Conservation (phyloP, 2,888 invertebrate species). For the Drepana falcataria region DNA sequence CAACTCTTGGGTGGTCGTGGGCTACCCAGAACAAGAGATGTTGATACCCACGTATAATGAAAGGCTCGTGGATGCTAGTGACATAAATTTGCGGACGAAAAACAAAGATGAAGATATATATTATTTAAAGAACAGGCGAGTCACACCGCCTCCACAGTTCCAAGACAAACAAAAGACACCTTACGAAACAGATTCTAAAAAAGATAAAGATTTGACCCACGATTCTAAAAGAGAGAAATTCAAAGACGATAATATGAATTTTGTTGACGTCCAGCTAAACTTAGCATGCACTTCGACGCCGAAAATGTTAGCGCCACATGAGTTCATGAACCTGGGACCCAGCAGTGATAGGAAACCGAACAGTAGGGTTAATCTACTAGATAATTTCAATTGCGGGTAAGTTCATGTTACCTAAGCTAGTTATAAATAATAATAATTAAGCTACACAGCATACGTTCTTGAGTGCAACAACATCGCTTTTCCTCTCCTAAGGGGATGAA, state of each 20-base stretch:
- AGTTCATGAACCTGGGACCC: slow-evolving; percentile 49
- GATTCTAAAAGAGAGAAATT: slow-evolving; percentile 71
- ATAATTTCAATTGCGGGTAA: slow-evolving; percentile 68
- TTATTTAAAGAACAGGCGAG: slow-evolving; percentile 42
- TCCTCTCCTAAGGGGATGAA: too few relatives aligned
- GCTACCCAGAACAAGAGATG: slow-evolving; percentile 61
- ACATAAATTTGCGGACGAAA: slow-evolving; percentile 39
- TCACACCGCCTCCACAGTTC: slow-evolving; percentile 70
- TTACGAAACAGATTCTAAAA: slow-evolving; percentile 52
- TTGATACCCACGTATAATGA: slow-evolving; percentile 68
- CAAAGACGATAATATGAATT: slow-evolving; percentile 61
- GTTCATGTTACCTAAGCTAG: slow-evolving; percentile 15
- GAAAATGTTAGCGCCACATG: slow-evolving; percentile 67
- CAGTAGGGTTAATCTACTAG: slow-evolving; percentile 54
- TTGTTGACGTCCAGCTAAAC: slow-evolving; percentile 62
- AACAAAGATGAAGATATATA: slow-evolving; percentile 35
- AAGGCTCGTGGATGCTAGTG: slow-evolving; percentile 48
- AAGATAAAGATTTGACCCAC: slow-evolving; percentile 54
- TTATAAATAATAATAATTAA: too few relatives aligned
- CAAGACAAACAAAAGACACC: slow-evolving; percentile 63
- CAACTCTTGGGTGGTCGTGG: slow-evolving; percentile 66
- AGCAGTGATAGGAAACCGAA: slow-evolving; percentile 46
- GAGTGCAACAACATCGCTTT: too few relatives aligned
- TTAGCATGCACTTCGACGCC: slow-evolving; percentile 72
- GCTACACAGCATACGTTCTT: too few relatives aligned